Evolutionary conservation across 2,797 vertebrate genomes (phyloP).

Genomic region (Cynodonichthys magdalenae): DNA sequence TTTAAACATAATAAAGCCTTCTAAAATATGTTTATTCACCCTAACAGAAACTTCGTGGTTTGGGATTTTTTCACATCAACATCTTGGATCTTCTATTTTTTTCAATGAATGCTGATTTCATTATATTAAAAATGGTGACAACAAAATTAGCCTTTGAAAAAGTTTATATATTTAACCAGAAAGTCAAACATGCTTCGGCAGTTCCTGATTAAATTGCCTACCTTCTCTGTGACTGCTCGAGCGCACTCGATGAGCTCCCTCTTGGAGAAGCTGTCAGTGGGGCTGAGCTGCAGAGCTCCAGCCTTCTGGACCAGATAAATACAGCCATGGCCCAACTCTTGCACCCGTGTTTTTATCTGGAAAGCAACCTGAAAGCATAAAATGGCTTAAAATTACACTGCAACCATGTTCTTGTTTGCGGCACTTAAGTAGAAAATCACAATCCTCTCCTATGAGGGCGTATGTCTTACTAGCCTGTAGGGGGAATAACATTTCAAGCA

Average conservation of each 20-base stretch:
- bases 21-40: not conserved
- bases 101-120: too few relatives aligned
- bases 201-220: constrained; percentile 73
- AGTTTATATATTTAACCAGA: not conserved
- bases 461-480: constrained; percentile 37
- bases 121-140: not conserved
- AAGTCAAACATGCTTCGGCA: not conserved
- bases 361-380: constrained; percentile 87
- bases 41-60: not conserved
- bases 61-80: not conserved
- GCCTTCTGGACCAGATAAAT: constrained; percentile 99
- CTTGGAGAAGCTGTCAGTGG: constrained; percentile 95
- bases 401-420: constrained; percentile 26
- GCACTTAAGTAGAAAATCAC: constrained; percentile 26
- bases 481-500: constrained; percentile 56
- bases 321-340: constrained; percentile 96
- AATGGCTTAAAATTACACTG: constrained; percentile 15
- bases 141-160: not conserved
- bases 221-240: constrained; percentile 95
- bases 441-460: constrained; percentile 32
- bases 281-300: constrained; percentile 94
- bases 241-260: constrained; percentile 96
- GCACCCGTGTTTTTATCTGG: constrained; percentile 94
- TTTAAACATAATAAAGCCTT: not conserved
- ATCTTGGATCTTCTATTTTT: not conserved